A percentile compares a stretch with the other conserved stretches of the same genome.
Conservation (phyloP, 2,888 invertebrate species). For the Lycophotia porphyrea region DNA sequence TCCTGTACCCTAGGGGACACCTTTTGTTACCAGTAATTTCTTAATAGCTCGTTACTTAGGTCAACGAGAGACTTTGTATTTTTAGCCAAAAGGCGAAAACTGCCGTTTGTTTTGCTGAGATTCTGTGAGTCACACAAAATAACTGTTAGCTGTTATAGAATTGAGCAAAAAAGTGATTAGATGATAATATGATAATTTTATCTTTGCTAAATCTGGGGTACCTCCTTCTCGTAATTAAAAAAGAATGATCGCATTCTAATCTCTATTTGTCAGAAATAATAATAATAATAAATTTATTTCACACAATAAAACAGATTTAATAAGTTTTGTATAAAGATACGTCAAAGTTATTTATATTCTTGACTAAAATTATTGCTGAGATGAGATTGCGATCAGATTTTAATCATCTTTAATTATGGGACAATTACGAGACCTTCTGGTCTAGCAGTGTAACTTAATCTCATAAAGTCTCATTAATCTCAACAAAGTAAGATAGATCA, state of each 20-base stretch:
- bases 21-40: conserved; percentile 35
- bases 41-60: conserved; percentile 20
- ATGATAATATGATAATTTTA: not conserved
- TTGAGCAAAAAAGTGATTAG: not conserved
- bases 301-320: too few relatives aligned
- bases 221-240: not conserved
- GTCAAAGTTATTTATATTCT: not conserved
- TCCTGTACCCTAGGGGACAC: not conserved
- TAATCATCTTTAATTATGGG: not conserved
- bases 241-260: not conserved
- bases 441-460: not conserved
- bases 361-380: not conserved
- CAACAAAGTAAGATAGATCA: not conserved
- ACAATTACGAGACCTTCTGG: not conserved
- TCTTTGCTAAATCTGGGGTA: not conserved
- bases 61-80: not conserved
- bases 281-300: too few relatives aligned
- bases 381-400: not conserved
- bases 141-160: not conserved
- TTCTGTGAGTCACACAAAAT: not conserved
- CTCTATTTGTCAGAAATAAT: not conserved
- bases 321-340: too few relatives aligned
- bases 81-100: not conserved
- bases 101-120: conserved; percentile 13
- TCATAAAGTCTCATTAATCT: not conserved